Percentiles rank a stretch among this genome's conserved stretches.
These are phyloP conservation scores for Pterophyllum scalare DNA, from an alignment of 2,113 vertebrate genomes.

Conservation along the genomic window DNA sequence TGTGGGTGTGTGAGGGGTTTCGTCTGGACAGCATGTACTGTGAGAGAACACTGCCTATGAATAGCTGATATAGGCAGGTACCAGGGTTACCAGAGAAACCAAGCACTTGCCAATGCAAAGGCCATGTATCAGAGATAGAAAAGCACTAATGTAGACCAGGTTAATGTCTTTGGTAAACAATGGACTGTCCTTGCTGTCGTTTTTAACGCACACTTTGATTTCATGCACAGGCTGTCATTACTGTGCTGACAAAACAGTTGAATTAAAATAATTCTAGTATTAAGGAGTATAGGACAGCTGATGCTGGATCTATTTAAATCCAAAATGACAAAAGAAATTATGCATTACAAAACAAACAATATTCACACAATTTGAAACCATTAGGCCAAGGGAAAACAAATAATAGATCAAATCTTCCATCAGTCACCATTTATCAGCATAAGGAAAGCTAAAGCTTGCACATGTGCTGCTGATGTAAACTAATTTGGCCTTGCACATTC, in stretches of 20 bases:
- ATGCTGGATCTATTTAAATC: slow-evolving; percentile 21
- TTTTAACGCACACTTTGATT: slow-evolving; percentile 39
- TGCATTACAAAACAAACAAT: slow-evolving; percentile 28
- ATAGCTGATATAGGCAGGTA: slow-evolving; percentile 52
- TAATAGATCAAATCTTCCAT: slow-evolving; percentile 31
- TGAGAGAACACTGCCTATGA: slow-evolving; percentile 50
- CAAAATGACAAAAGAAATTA: slow-evolving; percentile 22
- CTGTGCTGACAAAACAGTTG: slow-evolving; percentile 8
- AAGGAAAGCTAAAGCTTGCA: slow-evolving; percentile 59
- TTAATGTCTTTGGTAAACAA: slow-evolving; percentile 74
- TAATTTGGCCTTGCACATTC: slow-evolving; percentile 65
- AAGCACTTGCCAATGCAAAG: slow-evolving; percentile 55
- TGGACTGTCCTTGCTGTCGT: slow-evolving; percentile 48
- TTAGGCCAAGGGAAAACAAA: slow-evolving; percentile 40
- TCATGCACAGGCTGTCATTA: slow-evolving; percentile 37
- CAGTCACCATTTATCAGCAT: slow-evolving; percentile 49
- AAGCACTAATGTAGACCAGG: slow-evolving; percentile 66
- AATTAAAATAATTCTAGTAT: slow-evolving; percentile 43
- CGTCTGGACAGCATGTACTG: slow-evolving; percentile 52
- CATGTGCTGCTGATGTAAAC: slow-evolving; percentile 67
- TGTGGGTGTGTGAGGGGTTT: slow-evolving; percentile 35
- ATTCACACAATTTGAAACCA: slow-evolving; percentile 38
- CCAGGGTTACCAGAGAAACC: slow-evolving; percentile 40
- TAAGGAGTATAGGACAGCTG: slow-evolving; percentile 10
- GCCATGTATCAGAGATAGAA: slow-evolving; percentile 45